Evolutionary conservation across 92 coral and sea anemone genomes (phyloP).

Genomic region (Epizoanthus scotinus): DNA sequence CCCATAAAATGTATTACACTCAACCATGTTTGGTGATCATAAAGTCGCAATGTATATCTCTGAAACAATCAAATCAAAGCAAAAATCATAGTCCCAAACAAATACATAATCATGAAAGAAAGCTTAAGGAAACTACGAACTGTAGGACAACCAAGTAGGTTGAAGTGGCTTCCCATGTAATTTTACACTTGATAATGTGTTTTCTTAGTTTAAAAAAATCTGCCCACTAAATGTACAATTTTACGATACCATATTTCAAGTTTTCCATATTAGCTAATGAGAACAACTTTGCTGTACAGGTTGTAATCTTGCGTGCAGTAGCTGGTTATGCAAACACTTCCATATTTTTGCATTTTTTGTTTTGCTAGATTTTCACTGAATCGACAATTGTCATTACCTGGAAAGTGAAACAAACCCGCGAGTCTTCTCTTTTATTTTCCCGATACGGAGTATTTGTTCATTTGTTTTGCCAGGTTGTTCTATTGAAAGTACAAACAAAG

Average conservation of each 20-base stretch:
- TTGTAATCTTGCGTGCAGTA: neutral
- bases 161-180: neutral
- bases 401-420: neutral
- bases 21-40: neutral
- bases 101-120: too few species aligned
- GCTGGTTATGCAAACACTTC: too few species aligned
- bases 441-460: conserved; percentile 43
- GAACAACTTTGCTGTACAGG: neutral
- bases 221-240: neutral
- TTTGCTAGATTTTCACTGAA: neutral
- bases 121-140: too few species aligned
- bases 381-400: neutral
- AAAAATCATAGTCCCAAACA: too few species aligned
- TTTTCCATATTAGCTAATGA: neutral
- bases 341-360: neutral
- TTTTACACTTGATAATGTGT: neutral
- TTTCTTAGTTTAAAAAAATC: neutral
- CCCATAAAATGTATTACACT: neutral
- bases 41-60: neutral
- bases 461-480: conserved; percentile 55
- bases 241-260: neutral
- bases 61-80: too few species aligned
- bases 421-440: conserved; percentile 14
- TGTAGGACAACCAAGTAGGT: too few species aligned
- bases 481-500: conserved; percentile 54